phyloP scores from a whole-genome alignment of 1,140 invertebrate species.

The Drosophila parvula region DNA sequence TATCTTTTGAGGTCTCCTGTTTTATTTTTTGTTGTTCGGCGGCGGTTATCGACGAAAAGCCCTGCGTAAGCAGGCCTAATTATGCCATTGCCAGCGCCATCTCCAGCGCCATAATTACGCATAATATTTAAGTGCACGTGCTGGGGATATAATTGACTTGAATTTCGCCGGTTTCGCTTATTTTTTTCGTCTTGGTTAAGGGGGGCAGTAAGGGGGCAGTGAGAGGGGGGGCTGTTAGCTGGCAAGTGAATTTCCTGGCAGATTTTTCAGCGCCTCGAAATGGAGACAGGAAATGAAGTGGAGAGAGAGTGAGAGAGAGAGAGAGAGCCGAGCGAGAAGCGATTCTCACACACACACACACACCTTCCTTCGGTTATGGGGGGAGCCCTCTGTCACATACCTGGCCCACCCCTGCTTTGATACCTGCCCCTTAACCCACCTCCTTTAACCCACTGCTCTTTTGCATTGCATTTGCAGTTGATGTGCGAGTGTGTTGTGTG shows the following conservation, averaged over 20 bases:
- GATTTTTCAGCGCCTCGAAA: slow-evolving; percentile 25
- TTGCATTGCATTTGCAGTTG: slow-evolving; percentile 38
- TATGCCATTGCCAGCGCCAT: slow-evolving; percentile 60
- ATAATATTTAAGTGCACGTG: slow-evolving; percentile 65
- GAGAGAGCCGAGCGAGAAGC: slow-evolving; percentile 26
- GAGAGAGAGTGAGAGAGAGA: slow-evolving; percentile 1
- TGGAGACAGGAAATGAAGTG: slow-evolving; percentile 46
- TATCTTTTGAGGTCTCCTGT: background rate
- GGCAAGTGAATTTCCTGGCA: slow-evolving; percentile 33
- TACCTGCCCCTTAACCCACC: background rate
- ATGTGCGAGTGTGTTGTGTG: slow-evolving; percentile 53
- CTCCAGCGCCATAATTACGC: slow-evolving; percentile 62
- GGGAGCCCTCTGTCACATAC: too few relatives aligned
- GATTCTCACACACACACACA: slow-evolving; percentile 31
- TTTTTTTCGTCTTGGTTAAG: background rate
- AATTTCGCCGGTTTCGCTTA: slow-evolving; percentile 1
- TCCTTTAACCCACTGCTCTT: slow-evolving; percentile 18
- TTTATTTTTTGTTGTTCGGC: slow-evolving; percentile 2
- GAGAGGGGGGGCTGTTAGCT: background rate
- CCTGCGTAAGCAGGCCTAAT: slow-evolving; percentile 54
- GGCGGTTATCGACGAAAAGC: slow-evolving; percentile 24
- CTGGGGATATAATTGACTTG: slow-evolving; percentile 46
- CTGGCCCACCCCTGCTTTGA: too few relatives aligned
- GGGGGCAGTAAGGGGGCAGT: too few relatives aligned
- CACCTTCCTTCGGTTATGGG: slow-evolving; percentile 4